phyloP scores from a whole-genome alignment of 2,888 invertebrate species.

The Dioctria linearis region DNA sequence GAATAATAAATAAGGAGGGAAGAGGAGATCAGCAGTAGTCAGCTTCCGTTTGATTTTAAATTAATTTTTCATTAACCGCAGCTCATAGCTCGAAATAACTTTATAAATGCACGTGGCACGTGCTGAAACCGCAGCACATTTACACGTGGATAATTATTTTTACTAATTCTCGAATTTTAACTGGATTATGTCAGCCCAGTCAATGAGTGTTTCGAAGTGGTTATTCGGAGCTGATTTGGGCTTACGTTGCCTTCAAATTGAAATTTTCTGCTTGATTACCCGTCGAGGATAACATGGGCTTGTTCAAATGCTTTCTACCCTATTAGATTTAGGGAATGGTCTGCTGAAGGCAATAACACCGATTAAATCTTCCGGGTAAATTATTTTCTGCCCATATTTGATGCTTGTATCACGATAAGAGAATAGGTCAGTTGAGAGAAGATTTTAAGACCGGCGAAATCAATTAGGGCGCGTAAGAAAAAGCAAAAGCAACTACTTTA shows the following conservation, averaged over 20 bases:
- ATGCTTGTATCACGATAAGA: neutral
- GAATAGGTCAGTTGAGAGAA: too few species aligned
- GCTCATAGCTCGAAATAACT: too few species aligned
- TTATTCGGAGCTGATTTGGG: slow-evolving; percentile 1
- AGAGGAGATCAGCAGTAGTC: too few species aligned
- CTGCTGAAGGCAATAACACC: neutral
- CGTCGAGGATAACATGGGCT: neutral
- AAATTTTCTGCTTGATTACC: slow-evolving; percentile 17
- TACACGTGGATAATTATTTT: slow-evolving; percentile 27
- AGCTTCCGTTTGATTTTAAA: too few species aligned
- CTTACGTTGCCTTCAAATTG: slow-evolving; percentile 2
- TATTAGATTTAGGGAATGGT: neutral
- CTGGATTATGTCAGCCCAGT: too few species aligned
- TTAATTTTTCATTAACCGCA: too few species aligned
- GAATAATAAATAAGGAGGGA: too few species aligned
- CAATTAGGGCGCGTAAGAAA: too few species aligned
- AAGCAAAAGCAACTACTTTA: too few species aligned
- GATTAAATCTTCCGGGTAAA: slow-evolving; percentile 9
- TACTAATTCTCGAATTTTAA: neutral
- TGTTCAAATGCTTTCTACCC: neutral
- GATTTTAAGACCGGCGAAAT: too few species aligned
- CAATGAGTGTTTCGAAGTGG: too few species aligned
- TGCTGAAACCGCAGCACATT: slow-evolving; percentile 14
- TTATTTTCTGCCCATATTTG: slow-evolving; percentile 3
- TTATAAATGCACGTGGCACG: too few species aligned